Percentiles rank a stretch among this genome's conserved stretches.
These are phyloP conservation scores for Chaunax sp. DNA, from an alignment of 2,797 vertebrate genomes.

Conservation along the genomic window DNA sequence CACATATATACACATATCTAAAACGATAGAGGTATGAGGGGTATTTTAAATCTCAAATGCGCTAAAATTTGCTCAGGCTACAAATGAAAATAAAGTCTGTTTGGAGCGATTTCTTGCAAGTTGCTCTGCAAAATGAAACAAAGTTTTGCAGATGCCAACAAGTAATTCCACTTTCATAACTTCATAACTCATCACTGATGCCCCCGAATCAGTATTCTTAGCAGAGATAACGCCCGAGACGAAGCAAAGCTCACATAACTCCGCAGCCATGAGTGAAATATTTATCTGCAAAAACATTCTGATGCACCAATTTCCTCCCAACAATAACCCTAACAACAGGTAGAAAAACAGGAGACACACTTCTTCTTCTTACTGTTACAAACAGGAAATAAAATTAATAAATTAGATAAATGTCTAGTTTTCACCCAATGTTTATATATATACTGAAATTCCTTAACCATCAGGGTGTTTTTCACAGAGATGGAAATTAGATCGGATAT, in stretches of 20 bases:
- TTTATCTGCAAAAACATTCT: neutral
- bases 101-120: neutral
- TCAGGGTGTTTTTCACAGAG: too few relatives aligned
- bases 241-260: neutral
- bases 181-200: constrained; percentile 9
- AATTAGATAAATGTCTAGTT: neutral
- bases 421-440: too few relatives aligned
- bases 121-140: neutral
- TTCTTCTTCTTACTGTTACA: neutral
- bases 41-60: too few relatives aligned
- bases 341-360: neutral
- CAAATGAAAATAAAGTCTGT: too few relatives aligned
- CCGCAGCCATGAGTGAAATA: neutral
- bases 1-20: too few relatives aligned
- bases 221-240: neutral
- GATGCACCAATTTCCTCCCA: neutral
- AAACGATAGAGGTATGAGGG: too few relatives aligned
- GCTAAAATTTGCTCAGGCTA: too few relatives aligned
- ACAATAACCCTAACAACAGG: neutral
- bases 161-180: constrained; percentile 4
- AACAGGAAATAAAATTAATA: neutral
- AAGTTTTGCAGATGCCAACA: neutral
- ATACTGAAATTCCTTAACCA: too few relatives aligned
- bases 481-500: too few relatives aligned
- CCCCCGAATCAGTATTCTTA: neutral